Evolutionary conservation across 2,113 vertebrate genomes (phyloP).

Genomic region (Atractosteus spatula): DNA sequence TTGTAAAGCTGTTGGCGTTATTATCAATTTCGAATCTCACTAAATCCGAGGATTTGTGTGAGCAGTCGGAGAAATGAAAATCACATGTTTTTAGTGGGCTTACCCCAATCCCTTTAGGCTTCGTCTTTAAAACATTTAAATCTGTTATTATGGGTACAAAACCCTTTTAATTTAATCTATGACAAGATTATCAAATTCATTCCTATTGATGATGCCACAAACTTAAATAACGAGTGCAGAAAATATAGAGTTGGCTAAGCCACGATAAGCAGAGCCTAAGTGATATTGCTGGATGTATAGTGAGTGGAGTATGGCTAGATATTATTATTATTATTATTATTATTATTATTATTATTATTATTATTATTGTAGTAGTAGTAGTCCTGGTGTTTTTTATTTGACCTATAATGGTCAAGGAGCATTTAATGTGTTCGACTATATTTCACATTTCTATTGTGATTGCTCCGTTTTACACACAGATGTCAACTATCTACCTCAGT

Average conservation of each 20-base stretch:
- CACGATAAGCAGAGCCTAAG: slow-evolving; percentile 55
- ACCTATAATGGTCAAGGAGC: no score
- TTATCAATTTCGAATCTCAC: slow-evolving; percentile 62
- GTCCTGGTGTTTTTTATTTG: no score
- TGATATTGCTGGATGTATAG: slow-evolving; percentile 52
- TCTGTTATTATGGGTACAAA: slow-evolving; percentile 63
- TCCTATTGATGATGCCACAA: slow-evolving; percentile 62
- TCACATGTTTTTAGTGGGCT: slow-evolving; percentile 68
- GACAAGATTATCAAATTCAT: slow-evolving; percentile 69
- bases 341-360: slow-evolving; percentile 24
- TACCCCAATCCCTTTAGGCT: slow-evolving; percentile 66
- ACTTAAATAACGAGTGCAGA: slow-evolving; percentile 59
- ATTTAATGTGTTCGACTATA: no score
- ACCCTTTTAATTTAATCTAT: slow-evolving; percentile 67
- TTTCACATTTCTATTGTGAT: no score
- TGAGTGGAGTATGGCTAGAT: slow-evolving; percentile 17
- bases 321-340: slow-evolving; percentile 11
- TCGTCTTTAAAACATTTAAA: slow-evolving; percentile 67
- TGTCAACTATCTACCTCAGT: no score
- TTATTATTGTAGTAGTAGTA: slow-evolving; percentile 27
- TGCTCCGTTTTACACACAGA: no score
- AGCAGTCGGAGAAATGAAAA: slow-evolving; percentile 70
- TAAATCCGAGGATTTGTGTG: slow-evolving; percentile 64
- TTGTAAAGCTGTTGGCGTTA: slow-evolving; percentile 48
- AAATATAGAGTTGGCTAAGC: slow-evolving; percentile 49